phyloP scores from a whole-genome alignment of 1,140 invertebrate species.

The Drosophila kohkoa region DNA sequence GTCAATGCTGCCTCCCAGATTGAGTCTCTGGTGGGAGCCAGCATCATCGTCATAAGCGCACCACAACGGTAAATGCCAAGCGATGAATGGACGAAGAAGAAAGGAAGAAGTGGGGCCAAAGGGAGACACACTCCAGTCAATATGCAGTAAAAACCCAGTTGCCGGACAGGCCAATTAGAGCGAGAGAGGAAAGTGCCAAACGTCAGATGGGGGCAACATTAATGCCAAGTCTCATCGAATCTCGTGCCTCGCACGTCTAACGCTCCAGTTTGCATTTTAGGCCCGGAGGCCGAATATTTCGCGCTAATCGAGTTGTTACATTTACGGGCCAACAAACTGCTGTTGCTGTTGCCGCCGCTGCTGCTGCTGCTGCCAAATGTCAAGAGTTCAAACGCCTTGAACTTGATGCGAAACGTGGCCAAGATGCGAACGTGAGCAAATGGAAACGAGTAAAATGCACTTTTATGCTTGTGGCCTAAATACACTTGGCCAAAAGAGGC shows the following conservation, averaged over 20 bases:
- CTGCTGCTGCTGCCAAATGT: slow-evolving; percentile 69
- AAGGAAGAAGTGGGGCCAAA: background rate
- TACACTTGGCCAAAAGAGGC: slow-evolving; percentile 31
- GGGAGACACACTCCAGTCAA: slow-evolving; percentile 39
- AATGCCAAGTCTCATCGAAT: slow-evolving; percentile 46
- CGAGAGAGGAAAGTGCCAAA: slow-evolving; percentile 64
- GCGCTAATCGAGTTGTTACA: slow-evolving; percentile 83
- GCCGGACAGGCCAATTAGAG: slow-evolving; percentile 70
- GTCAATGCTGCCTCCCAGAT: background rate
- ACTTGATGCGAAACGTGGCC: slow-evolving; percentile 79
- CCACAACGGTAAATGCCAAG: slow-evolving; percentile 61
- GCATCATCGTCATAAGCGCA: slow-evolving; percentile 68
- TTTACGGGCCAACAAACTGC: slow-evolving; percentile 61
- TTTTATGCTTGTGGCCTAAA: slow-evolving; percentile 49
- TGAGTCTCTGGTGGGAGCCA: slow-evolving; percentile 3
- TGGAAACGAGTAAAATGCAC: slow-evolving; percentile 49
- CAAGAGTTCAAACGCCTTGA: slow-evolving; percentile 84
- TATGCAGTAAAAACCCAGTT: slow-evolving; percentile 71
- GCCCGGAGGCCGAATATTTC: slow-evolving; percentile 65
- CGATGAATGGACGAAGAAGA: background rate
- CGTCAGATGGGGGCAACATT: slow-evolving; percentile 53
- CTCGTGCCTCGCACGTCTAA: slow-evolving; percentile 41
- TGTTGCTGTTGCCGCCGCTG: slow-evolving; percentile 34
- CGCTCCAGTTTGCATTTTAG: slow-evolving; percentile 73
- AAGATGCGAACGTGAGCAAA: slow-evolving; percentile 72